Base-by-base conservation (phyloP, 2,797 vertebrate genomes). In the Scarus forsteni region DNA sequence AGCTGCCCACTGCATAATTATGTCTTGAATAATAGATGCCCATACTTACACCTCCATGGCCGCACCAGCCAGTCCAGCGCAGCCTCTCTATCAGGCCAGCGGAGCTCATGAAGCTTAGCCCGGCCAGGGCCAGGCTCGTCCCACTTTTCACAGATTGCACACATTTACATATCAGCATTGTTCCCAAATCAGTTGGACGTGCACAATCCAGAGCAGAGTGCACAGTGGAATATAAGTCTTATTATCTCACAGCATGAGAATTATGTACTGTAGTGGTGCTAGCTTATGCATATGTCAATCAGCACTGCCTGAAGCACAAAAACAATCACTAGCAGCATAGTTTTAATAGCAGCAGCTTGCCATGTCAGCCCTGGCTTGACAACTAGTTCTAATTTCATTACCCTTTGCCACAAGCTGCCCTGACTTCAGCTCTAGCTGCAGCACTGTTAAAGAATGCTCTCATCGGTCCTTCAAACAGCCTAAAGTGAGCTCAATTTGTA, bases 11-110 rank as follows among this genome's bases (percentile, higher is more conserved):
- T 88, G 84, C 88, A 90, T 94, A 94, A 95, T 95, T 93, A 92
- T 74, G 73, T 83, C 84, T 84, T 95, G 85, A 94, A 95, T 95
- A 94, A 95, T 95, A 93, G 87, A 94, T 94, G 86, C 62, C 80
- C 66, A 70, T 74, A 83, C 87, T 89, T 83, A 88, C 77, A 83
- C 85, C 89, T 89, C 86, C 74, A 79, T 77, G 80, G 81, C 73
- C 48, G 43, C 79, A 74, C 56, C 63, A 60, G 77, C 77, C 83
- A 69, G 38, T 76, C 76, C 80, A 75, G 63, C 27, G n/a, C 60
- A 5, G 44, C 68, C 54, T 44, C 60, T 84, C 71, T 55, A 81
- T 82, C 79, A 70, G 71, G 59, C 65, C 72, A 51, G 65, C 48
- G 62, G 62, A 71, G 46, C 66, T 78, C 39, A 60, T 36, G 45